Conservation (phyloP, 2,113 vertebrate species). For the Ellobius talpinus region DNA sequence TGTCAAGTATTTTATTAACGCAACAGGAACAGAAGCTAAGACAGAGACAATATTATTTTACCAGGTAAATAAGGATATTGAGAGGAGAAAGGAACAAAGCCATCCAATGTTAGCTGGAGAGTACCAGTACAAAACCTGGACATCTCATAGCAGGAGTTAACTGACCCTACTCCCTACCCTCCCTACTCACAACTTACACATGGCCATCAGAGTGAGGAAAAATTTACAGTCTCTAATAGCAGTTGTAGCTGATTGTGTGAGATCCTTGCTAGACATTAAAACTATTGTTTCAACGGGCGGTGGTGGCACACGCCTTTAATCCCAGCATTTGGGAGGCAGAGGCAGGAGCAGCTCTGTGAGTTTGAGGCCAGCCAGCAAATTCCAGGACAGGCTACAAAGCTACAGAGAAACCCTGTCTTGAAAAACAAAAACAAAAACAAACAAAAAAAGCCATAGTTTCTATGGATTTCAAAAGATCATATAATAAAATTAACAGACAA, state of each 20-base stretch:
- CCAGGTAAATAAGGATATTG: background rate
- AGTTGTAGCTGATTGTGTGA: background rate
- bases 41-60: background rate
- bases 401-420: too few relatives aligned
- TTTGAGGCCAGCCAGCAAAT: too few relatives aligned
- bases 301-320: too few relatives aligned
- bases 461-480: constrained; percentile 41
- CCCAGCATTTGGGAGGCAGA: too few relatives aligned
- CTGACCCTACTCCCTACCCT: background rate
- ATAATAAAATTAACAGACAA: background rate
- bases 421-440: too few relatives aligned
- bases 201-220: background rate
- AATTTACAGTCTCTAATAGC: background rate
- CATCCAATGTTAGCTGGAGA: background rate
- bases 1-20: background rate
- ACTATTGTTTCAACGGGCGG: too few relatives aligned
- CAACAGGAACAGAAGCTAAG: background rate
- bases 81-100: background rate
- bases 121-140: background rate
- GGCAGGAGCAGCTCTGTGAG: too few relatives aligned
- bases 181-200: background rate
- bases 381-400: too few relatives aligned
- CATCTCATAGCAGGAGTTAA: background rate
- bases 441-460: background rate
- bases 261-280: background rate